These are phyloP conservation scores for Poecilus cupreus DNA, from an alignment of 2,888 invertebrate genomes.

Conservation along the genomic window DNA sequence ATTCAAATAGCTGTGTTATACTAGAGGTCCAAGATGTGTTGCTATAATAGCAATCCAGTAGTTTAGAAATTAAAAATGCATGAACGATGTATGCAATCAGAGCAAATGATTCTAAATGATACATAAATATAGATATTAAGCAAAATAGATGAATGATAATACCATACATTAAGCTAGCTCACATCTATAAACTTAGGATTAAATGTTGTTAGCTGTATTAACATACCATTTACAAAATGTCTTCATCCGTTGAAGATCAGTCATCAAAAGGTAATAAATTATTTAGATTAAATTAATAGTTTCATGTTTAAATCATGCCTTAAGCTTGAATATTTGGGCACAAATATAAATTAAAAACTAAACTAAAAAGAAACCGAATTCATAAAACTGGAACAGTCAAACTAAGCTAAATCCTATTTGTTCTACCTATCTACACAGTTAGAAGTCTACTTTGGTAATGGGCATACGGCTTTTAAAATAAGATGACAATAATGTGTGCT, in stretches of 20 bases:
- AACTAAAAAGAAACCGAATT: too few relatives aligned
- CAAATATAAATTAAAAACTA: too few relatives aligned
- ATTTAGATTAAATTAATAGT: background rate
- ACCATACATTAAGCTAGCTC: background rate
- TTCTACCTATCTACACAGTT: too few relatives aligned
- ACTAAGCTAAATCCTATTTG: too few relatives aligned
- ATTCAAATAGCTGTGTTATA: too few relatives aligned
- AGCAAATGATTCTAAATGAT: background rate
- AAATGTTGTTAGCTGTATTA: background rate
- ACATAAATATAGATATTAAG: background rate
- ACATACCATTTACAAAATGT: background rate
- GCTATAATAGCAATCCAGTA: background rate
- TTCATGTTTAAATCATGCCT: background rate
- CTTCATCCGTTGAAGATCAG: background rate
- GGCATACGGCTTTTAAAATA: too few relatives aligned
- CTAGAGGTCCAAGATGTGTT: too few relatives aligned
- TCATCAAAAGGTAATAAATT: background rate
- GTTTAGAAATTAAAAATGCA: background rate
- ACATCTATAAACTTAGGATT: background rate
- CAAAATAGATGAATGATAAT: constrained; percentile 4
- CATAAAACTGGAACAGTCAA: too few relatives aligned
- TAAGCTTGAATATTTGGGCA: background rate
- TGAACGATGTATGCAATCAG: background rate
- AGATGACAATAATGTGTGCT: too few relatives aligned
- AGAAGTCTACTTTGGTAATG: too few relatives aligned